Evolutionary conservation across 2,797 vertebrate species (phyloP).

Genomic region (Eidolon dupreanum): DNA sequence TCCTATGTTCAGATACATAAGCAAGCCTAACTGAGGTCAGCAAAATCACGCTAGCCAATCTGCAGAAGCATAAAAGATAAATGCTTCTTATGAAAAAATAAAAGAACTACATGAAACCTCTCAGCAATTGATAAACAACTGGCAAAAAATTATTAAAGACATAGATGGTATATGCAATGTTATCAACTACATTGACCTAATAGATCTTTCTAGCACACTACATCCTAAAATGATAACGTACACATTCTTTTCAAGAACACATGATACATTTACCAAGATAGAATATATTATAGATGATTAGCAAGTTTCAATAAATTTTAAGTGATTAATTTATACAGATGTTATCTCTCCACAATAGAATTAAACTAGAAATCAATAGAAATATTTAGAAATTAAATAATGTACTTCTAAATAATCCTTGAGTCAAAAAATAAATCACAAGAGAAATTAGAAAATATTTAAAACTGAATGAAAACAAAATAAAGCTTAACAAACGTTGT

Average conservation of each 20-base stretch:
- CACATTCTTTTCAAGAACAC: background rate
- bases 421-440: background rate
- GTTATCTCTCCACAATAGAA: background rate
- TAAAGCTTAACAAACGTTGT: background rate
- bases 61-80: background rate
- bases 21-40: background rate
- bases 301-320: background rate
- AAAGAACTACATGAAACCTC: background rate
- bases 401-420: background rate
- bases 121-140: background rate
- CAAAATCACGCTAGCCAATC: background rate
- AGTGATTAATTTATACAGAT: background rate
- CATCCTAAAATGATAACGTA: background rate
- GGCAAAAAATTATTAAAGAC: background rate
- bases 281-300: background rate
- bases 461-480: background rate
- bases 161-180: background rate
- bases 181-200: background rate
- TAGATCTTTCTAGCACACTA: background rate
- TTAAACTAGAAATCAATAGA: background rate
- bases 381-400: background rate
- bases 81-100: background rate
- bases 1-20: background rate
- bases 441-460: background rate
- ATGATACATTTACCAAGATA: background rate